Evolutionary conservation across 2,113 vertebrate species (phyloP).

Genomic region (Cyanoderma ruficeps): DNA sequence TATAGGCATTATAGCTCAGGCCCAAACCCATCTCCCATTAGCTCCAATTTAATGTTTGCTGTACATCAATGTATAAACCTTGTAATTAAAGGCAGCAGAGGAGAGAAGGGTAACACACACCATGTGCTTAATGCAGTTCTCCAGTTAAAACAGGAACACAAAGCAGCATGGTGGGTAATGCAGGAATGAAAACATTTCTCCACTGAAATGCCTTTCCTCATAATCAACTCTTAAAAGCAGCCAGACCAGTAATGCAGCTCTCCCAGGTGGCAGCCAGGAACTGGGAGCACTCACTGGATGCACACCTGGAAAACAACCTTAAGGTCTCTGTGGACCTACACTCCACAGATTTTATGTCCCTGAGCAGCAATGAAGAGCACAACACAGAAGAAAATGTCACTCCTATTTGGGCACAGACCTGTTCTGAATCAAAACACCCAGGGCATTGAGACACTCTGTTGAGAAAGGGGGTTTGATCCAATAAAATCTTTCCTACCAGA

Average conservation of each 20-base stretch:
- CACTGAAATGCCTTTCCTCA: rapidly evolving
- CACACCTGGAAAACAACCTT: not conserved
- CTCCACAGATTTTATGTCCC: not conserved
- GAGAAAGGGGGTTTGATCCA: not conserved
- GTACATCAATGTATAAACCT: not conserved
- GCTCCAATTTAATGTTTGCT: not conserved
- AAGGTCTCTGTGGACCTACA: not conserved
- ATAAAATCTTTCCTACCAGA: not conserved
- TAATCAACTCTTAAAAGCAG: not conserved
- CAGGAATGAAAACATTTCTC: not conserved
- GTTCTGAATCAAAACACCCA: not conserved
- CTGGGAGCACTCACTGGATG: not conserved
- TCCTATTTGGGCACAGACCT: not conserved
- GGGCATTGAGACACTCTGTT: not conserved
- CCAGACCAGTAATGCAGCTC: not conserved
- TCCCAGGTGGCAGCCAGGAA: not conserved
- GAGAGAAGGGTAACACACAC: not conserved
- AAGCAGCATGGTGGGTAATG: not conserved
- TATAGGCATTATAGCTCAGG: not conserved
- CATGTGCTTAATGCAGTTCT: not conserved
- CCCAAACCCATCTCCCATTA: not conserved
- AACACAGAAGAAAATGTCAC: not conserved
- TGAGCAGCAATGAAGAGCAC: not conserved
- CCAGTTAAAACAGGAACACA: not conserved
- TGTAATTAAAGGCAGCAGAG: not conserved